These are phyloP conservation scores for Lycaon pictus DNA, from an alignment of 2,113 vertebrate genomes.

Conservation along the genomic window DNA sequence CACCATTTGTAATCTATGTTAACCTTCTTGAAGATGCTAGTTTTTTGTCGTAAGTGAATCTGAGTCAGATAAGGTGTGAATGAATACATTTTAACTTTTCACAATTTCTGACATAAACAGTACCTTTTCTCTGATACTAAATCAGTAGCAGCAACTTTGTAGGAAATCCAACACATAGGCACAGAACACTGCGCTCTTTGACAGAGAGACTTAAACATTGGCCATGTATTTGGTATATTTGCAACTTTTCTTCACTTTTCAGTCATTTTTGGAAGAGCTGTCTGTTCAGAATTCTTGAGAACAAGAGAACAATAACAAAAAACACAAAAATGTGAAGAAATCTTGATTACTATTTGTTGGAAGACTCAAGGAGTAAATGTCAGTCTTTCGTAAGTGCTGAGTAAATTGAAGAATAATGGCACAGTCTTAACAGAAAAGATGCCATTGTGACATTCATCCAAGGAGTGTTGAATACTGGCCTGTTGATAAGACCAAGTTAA, in stretches of 20 bases:
- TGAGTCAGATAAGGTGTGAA: neutral
- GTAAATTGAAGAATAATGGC: neutral
- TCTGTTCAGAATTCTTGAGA: slow-evolving; percentile 31
- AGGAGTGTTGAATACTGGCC: neutral
- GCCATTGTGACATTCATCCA: neutral
- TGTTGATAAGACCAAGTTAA: neutral
- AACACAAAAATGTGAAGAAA: neutral
- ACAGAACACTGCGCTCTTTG: neutral
- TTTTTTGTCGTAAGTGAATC: neutral
- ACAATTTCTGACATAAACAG: neutral
- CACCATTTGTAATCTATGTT: neutral
- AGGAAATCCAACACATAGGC: neutral
- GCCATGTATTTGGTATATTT: neutral
- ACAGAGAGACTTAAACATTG: neutral
- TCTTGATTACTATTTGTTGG: neutral
- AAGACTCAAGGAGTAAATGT: neutral
- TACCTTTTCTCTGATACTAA: neutral
- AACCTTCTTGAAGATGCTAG: neutral
- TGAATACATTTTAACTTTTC: neutral
- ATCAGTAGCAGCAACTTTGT: neutral
- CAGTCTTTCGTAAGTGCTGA: slow-evolving; percentile 5
- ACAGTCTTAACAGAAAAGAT: neutral
- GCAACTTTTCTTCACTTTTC: slow-evolving; percentile 1
- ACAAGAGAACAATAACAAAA: neutral
- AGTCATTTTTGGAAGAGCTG: neutral